phyloP scores from a whole-genome alignment of 2,888 invertebrate genomes.

The Anticlea derivata region DNA sequence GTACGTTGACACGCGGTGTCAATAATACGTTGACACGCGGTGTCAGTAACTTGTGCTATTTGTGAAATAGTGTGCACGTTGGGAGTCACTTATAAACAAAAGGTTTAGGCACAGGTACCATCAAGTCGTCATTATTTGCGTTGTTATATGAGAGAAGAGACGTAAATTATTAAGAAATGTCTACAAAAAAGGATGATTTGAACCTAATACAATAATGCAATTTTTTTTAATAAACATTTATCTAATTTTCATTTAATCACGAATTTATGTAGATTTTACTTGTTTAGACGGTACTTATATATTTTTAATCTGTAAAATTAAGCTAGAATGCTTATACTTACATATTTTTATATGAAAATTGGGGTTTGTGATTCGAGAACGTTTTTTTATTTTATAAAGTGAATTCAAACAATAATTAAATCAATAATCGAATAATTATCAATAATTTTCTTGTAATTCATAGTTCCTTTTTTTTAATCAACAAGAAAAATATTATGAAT shows the following conservation, averaged over 20 bases:
- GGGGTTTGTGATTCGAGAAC: neutral
- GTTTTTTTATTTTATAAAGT: neutral
- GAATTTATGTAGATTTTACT: conserved; percentile 23
- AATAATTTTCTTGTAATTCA: neutral
- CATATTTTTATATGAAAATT: neutral
- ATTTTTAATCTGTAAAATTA: conserved; percentile 6
- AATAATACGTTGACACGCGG: neutral
- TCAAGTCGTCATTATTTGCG: too few relatives aligned
- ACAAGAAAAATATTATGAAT: conserved; percentile 6
- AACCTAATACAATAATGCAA: conserved; percentile 15
- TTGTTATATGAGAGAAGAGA: neutral
- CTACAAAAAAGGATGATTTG: neutral
- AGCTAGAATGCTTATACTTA: conserved; percentile 8
- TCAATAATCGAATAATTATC: neutral
- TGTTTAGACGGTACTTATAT: conserved; percentile 5
- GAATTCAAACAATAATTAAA: neutral
- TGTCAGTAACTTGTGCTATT: too few relatives aligned
- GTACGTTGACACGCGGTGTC: conserved; percentile 6
- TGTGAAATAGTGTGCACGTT: neutral
- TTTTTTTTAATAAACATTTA: neutral
- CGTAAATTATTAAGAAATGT: neutral
- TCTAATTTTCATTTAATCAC: conserved; percentile 12
- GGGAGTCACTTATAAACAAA: too few relatives aligned
- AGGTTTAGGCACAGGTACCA: too few relatives aligned
- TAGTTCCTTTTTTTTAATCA: conserved; percentile 15